These are phyloP conservation scores for Papilio helenus DNA, from an alignment of 1,140 invertebrate genomes.

Conservation along the genomic window DNA sequence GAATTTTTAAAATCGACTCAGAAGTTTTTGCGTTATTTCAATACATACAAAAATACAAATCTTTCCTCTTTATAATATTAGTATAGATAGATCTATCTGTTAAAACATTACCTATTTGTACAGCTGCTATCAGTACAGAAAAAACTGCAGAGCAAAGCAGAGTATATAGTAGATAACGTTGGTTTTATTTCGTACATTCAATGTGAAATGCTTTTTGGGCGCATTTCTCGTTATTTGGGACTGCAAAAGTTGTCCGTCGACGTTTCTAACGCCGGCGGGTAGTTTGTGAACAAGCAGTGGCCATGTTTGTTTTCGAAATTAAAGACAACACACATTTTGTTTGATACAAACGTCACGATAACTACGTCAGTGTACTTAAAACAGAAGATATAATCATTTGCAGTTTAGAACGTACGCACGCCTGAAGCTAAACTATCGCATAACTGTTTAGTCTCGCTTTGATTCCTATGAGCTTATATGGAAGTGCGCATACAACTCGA, in stretches of 20 bases:
- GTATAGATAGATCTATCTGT: too few species aligned
- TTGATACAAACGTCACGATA: not conserved
- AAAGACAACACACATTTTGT: slow-evolving; percentile 12
- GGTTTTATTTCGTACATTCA: not conserved
- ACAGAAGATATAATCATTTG: not conserved
- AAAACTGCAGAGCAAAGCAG: not conserved
- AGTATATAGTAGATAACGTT: not conserved
- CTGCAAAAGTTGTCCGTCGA: slow-evolving; percentile 4
- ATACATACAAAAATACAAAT: too few species aligned
- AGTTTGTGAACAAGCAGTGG: slow-evolving; percentile 1
- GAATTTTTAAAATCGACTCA: too few species aligned
- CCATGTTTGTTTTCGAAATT: slow-evolving; percentile 22
- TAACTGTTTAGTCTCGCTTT: too few species aligned
- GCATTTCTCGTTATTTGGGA: slow-evolving; percentile 5
- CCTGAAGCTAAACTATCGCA: too few species aligned
- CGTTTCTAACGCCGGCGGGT: slow-evolving; percentile 5
- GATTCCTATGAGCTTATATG: too few species aligned
- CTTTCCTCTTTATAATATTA: too few species aligned
- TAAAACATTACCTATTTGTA: not conserved
- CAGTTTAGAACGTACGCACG: too few species aligned
- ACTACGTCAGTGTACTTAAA: not conserved
- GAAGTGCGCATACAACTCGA: too few species aligned
- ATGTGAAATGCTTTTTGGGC: slow-evolving; percentile 2
- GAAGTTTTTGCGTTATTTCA: too few species aligned
- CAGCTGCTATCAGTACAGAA: not conserved